A percentile compares a stretch with the other conserved stretches of the same genome.
These are phyloP conservation scores for Dicaeum eximium DNA, from an alignment of 2,113 vertebrate species.

Conservation along the genomic window DNA sequence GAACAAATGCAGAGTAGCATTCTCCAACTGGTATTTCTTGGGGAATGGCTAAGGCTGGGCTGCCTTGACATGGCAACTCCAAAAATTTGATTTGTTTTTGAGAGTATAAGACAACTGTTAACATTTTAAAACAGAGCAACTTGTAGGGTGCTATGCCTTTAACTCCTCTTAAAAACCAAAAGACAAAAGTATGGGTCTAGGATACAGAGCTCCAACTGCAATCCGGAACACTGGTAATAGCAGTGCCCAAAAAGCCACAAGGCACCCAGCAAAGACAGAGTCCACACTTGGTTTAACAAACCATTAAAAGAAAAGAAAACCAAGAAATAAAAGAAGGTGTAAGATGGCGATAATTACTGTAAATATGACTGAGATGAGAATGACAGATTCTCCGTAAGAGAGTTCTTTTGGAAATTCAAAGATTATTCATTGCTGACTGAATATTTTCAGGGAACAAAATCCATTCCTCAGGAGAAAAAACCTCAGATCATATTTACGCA, in stretches of 20 bases:
- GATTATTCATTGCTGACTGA: background rate
- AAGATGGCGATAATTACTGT: background rate
- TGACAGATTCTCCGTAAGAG: background rate
- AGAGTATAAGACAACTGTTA: background rate
- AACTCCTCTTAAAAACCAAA: background rate
- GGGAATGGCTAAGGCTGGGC: background rate
- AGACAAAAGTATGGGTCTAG: background rate
- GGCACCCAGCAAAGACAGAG: background rate
- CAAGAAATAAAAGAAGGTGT: background rate
- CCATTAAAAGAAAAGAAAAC: background rate
- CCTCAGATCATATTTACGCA: background rate
- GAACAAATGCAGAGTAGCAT: background rate
- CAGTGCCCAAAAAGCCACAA: background rate
- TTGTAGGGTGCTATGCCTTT: background rate
- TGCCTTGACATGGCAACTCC: background rate
- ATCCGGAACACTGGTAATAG: background rate
- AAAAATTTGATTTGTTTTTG: background rate
- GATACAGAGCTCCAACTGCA: background rate
- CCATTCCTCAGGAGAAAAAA: background rate
- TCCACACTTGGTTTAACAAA: background rate
- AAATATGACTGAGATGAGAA: background rate
- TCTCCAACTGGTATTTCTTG: background rate
- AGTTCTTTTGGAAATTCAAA: background rate
- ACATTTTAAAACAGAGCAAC: background rate
- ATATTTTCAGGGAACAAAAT: background rate